Conservation (phyloP, 2,888 invertebrate genomes). For the Nephrotoma appendiculata region DNA sequence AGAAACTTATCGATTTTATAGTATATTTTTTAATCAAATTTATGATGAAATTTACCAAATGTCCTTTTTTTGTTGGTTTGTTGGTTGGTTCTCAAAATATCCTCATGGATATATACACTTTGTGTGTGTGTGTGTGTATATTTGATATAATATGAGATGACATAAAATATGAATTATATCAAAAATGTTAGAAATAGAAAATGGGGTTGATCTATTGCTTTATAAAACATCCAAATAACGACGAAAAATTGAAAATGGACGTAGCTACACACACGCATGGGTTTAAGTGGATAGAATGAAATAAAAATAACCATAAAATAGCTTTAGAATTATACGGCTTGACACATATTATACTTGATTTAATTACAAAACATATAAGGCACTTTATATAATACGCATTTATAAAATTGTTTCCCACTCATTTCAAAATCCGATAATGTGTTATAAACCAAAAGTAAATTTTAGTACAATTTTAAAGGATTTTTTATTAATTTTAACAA, state of each 20-base stretch:
- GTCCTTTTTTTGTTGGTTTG: not conserved
- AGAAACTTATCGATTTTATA: not conserved
- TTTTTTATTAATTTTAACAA: no score
- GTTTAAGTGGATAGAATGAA: not conserved
- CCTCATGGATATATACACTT: not conserved
- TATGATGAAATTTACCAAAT: not conserved
- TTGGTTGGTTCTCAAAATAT: not conserved
- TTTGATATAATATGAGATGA: not conserved
- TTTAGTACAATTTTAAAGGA: no score
- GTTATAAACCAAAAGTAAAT: no score
- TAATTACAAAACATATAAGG: not conserved
- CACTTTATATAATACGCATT: not conserved
- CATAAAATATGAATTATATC: not conserved
- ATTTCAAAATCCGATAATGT: no score
- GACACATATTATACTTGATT: not conserved
- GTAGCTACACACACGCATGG: not conserved
- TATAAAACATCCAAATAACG: not conserved
- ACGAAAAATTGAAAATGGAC: not conserved
- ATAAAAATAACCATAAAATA: not conserved
- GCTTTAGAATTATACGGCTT: not conserved
- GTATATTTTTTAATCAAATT: not conserved
- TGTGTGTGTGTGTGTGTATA: not conserved
- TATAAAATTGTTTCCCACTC: no score
- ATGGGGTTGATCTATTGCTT: not conserved
- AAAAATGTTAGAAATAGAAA: not conserved